phyloP scores from a whole-genome alignment of 2,113 vertebrate genomes.

The Murina feae region DNA sequence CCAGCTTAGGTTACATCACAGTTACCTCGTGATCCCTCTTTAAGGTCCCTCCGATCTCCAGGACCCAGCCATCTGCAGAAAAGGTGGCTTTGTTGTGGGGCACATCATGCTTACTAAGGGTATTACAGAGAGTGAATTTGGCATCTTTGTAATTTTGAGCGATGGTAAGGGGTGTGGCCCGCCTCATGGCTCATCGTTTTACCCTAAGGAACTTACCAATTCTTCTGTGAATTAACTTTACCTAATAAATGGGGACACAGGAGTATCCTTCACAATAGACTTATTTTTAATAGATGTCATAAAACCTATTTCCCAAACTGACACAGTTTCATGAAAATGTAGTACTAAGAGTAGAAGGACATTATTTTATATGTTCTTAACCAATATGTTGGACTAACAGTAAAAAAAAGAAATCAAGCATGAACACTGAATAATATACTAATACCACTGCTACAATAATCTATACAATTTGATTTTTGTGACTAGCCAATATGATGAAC shows the following conservation, averaged over 20 bases:
- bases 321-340: constrained; percentile 4
- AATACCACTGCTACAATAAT: not conserved
- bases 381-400: not conserved
- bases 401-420: not conserved
- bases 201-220: not conserved
- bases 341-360: not conserved
- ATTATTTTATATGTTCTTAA: not conserved
- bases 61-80: not conserved
- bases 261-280: not conserved
- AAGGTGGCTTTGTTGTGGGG: not conserved
- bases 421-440: not conserved
- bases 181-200: not conserved
- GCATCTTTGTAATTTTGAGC: not conserved
- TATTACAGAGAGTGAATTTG: not conserved
- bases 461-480: not conserved
- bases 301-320: not conserved
- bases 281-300: not conserved
- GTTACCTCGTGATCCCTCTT: not conserved
- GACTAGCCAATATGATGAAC: not conserved
- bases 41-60: not conserved
- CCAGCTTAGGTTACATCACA: too few species aligned
- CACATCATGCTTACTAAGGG: not conserved
- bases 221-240: not conserved
- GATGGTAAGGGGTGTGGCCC: not conserved
- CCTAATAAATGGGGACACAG: not conserved